Conservation (phyloP, 2,888 invertebrate genomes). For the Scelioninae gen. 1 region DNA sequence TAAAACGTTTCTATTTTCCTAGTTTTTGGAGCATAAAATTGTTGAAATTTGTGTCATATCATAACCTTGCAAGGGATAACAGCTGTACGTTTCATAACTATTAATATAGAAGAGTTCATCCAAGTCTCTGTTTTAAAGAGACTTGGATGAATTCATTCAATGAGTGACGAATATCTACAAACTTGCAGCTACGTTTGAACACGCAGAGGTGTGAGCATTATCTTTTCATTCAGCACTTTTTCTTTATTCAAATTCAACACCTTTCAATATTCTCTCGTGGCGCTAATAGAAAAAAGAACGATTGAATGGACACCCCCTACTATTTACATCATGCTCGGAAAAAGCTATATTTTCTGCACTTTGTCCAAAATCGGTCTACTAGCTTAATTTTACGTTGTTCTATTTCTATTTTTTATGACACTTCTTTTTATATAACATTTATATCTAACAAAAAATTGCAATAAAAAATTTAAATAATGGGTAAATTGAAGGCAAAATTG, state of each 20-base stretch:
- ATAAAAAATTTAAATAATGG: too few species aligned
- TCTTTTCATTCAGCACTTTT: slow-evolving; percentile 33
- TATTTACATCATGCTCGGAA: background rate
- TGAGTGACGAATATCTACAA: slow-evolving; percentile 43
- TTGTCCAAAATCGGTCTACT: background rate
- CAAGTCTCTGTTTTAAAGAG: slow-evolving; percentile 41
- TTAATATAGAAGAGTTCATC: slow-evolving; percentile 18
- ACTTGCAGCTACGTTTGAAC: slow-evolving; percentile 25
- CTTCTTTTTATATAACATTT: too few species aligned
- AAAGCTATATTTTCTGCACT: slow-evolving; percentile 9
- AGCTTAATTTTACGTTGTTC: too few species aligned
- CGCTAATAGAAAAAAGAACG: background rate
- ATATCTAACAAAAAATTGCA: too few species aligned
- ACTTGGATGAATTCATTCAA: slow-evolving; percentile 42
- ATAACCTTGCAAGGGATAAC: too few species aligned
- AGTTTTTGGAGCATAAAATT: too few species aligned
- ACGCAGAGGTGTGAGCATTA: slow-evolving; percentile 37
- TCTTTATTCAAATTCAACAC: slow-evolving; percentile 55
- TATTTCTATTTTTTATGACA: too few species aligned
- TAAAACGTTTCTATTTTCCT: too few species aligned
- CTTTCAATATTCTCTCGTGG: slow-evolving; percentile 42
- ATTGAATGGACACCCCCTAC: slow-evolving; percentile 13
- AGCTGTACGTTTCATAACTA: slow-evolving; percentile 28
- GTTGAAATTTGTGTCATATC: too few species aligned
- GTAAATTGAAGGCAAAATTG: too few species aligned